Evolutionary conservation across 2,888 invertebrate genomes (phyloP).

Genomic region (Drosophila algonquin): DNA sequence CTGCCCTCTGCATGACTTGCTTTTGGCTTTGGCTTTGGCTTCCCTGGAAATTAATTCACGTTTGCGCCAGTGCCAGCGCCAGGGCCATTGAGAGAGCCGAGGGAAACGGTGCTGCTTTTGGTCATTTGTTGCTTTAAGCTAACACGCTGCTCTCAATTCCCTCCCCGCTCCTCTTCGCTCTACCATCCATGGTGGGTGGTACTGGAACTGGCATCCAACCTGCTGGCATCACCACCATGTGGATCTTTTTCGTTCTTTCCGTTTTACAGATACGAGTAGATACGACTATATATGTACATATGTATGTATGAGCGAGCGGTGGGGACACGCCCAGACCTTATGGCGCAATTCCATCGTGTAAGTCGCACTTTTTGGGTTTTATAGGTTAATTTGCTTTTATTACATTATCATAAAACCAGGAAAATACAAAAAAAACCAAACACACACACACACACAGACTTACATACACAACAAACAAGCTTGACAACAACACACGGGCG

Average conservation of each 20-base stretch:
- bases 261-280: conserved; percentile 2
- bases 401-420: conserved; percentile 79
- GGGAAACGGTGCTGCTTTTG: conserved; percentile 37
- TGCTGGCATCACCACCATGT: conserved; percentile 23
- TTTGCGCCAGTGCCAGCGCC: conserved; percentile 40
- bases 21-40: conserved; percentile 41
- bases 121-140: conserved; percentile 68
- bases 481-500: conserved; percentile 42
- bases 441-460: neutral
- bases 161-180: neutral
- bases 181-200: conserved; percentile 29
- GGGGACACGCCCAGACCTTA: conserved; percentile 78
- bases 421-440: conserved; percentile 12
- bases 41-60: conserved; percentile 63
- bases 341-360: conserved; percentile 76
- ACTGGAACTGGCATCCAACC: conserved; percentile 15
- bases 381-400: conserved; percentile 83
- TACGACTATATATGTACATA: too few species aligned
- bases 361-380: conserved; percentile 77
- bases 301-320: conserved; percentile 36
- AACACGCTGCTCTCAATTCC: conserved; percentile 44
- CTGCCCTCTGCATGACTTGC: conserved; percentile 3
- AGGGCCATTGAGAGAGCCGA: conserved; percentile 29
- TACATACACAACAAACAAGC: conserved; percentile 44
- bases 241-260: conserved; percentile 38